phyloP scores from a whole-genome alignment of 2,113 vertebrate species.

The Sander vitreus region DNA sequence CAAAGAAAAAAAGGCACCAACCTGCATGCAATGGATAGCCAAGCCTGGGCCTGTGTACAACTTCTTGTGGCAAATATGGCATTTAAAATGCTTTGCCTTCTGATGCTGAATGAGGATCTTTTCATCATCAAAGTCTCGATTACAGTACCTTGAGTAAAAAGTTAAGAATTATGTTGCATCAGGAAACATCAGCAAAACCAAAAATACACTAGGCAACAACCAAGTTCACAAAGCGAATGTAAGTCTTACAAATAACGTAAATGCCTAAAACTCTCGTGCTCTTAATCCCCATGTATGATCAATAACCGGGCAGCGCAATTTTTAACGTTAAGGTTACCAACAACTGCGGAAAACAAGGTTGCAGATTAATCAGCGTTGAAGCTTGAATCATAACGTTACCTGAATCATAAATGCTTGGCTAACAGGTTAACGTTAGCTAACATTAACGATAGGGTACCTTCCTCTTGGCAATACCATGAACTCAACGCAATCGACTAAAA shows the following conservation, averaged over 20 bases:
- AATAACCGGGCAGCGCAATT: rapidly evolving
- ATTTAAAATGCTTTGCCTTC: slow-evolving; percentile 99
- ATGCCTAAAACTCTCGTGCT: background rate
- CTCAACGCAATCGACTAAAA: background rate
- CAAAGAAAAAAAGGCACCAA: slow-evolving; percentile 49
- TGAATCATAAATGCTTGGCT: background rate
- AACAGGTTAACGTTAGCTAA: background rate
- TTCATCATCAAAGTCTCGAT: slow-evolving; percentile 98
- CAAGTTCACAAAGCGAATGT: too few relatives aligned
- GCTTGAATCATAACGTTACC: background rate
- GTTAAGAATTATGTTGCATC: slow-evolving; percentile 81
- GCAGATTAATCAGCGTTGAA: background rate
- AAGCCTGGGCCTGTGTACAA: slow-evolving; percentile 97
- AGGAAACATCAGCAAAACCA: background rate
- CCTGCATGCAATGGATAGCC: slow-evolving; percentile 99
- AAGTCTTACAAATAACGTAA: background rate
- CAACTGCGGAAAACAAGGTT: background rate
- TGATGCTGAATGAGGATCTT: slow-evolving; percentile 99
- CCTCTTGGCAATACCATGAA: background rate
- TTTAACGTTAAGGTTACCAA: background rate
- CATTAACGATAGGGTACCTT: background rate
- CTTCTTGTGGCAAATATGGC: slow-evolving; percentile 99
- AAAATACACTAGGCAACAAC: background rate
- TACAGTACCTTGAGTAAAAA: slow-evolving; percentile 92
- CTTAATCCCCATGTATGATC: background rate